phyloP scores from a whole-genome alignment of 2,797 vertebrate genomes.

The Nasua narica region DNA sequence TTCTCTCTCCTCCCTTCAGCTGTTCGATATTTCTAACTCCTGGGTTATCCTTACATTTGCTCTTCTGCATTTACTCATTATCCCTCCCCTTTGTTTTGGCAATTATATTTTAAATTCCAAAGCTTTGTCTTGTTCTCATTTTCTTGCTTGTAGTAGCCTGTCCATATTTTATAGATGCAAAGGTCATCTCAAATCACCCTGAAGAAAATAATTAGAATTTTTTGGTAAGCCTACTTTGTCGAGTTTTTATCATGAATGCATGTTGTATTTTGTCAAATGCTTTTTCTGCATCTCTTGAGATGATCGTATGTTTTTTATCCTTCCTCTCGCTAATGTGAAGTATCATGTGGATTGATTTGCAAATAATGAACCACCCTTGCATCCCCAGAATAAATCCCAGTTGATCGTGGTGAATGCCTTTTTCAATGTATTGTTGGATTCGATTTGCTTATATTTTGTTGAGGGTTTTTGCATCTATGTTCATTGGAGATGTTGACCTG shows the following conservation, averaged over 20 bases:
- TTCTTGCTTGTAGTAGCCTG: background rate
- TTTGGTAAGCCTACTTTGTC: background rate
- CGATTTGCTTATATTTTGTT: background rate
- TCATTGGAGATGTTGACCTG: background rate
- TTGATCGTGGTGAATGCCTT: background rate
- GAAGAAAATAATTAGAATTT: constrained; percentile 11
- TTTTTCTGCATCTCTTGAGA: background rate
- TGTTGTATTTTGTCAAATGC: background rate
- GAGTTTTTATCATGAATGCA: background rate
- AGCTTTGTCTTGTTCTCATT: background rate
- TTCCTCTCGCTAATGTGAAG: background rate
- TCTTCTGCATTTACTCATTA: background rate
- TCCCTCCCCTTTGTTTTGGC: constrained; percentile 20
- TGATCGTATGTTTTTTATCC: background rate
- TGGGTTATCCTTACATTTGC: constrained; percentile 33
- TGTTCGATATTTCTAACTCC: background rate
- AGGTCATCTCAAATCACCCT: constrained; percentile 20
- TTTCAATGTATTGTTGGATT: background rate
- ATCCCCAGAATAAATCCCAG: background rate
- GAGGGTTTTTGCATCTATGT: background rate
- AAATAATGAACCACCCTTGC: background rate
- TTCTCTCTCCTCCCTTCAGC: background rate
- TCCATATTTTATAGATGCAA: constrained; percentile 25
- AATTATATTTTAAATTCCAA: constrained; percentile 40
- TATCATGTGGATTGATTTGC: background rate